Conservation (phyloP, 2,888 invertebrate species). For the Cyclophora albipunctata region DNA sequence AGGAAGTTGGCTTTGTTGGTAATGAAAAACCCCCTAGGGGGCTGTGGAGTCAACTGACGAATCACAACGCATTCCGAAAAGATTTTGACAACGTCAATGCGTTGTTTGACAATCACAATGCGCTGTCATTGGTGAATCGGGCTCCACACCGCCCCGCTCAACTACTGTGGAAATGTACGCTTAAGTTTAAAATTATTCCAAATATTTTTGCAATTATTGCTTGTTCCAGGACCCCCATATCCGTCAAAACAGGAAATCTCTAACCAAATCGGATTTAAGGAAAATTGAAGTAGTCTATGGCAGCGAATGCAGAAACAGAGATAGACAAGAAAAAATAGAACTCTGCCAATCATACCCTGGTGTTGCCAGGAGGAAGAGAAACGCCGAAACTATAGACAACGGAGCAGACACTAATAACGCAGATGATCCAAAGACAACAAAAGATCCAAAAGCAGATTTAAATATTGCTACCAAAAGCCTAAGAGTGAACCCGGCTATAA, state of each 20-base stretch:
- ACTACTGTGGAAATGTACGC: too few species aligned
- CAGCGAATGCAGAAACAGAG: constrained; percentile 43
- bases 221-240: constrained; percentile 34
- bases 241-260: constrained; percentile 33
- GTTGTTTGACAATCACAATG: too few species aligned
- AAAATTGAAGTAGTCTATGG: constrained; percentile 56
- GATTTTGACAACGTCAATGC: too few species aligned
- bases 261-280: constrained; percentile 39
- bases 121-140: too few species aligned
- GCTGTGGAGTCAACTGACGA: too few species aligned
- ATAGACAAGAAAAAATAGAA: constrained; percentile 51
- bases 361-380: constrained; percentile 29
- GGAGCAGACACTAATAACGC: not conserved
- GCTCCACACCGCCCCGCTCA: too few species aligned
- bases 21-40: too few species aligned
- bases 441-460: not conserved
- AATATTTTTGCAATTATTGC: too few species aligned
- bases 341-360: constrained; percentile 52
- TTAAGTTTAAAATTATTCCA: too few species aligned
- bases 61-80: too few species aligned
- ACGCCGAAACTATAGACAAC: constrained; percentile 1
- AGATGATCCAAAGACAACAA: too few species aligned
- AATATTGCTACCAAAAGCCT: constrained; percentile 27
- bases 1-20: too few species aligned
- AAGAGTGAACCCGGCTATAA: constrained; percentile 53